These are phyloP conservation scores for Orthosia gothica DNA, from an alignment of 2,888 invertebrate genomes.

Conservation along the genomic window DNA sequence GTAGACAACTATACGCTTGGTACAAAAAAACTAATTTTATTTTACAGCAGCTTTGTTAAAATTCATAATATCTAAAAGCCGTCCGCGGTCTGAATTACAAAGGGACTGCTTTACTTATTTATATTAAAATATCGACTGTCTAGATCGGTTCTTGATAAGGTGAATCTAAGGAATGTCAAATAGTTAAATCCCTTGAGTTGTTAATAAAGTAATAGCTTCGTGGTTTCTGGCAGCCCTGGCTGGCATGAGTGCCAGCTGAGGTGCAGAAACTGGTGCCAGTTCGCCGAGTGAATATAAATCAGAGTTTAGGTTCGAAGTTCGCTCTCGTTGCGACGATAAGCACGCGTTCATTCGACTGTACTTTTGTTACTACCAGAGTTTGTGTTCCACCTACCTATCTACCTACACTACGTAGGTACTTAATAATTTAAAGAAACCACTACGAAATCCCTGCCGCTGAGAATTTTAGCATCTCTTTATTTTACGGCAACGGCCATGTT, in stretches of 20 bases:
- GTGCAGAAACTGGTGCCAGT: constrained; percentile 71
- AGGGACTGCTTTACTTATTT: constrained; percentile 27
- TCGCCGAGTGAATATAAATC: constrained; percentile 79
- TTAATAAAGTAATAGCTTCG: constrained; percentile 49
- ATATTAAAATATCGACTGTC: constrained; percentile 34
- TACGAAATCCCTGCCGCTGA: background rate
- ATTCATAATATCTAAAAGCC: constrained; percentile 24
- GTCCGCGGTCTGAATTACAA: constrained; percentile 22
- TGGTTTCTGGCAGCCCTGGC: constrained; percentile 66
- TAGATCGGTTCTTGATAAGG: constrained; percentile 2
- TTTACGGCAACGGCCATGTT: background rate
- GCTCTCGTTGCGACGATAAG: constrained; percentile 73
- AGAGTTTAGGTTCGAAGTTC: constrained; percentile 74
- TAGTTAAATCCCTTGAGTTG: constrained; percentile 31
- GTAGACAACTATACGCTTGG: background rate
- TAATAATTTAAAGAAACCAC: background rate
- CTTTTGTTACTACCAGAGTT: constrained; percentile 58
- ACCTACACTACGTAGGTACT: background rate
- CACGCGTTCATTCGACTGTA: constrained; percentile 71
- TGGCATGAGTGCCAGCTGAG: constrained; percentile 66
- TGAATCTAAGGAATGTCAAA: constrained; percentile 37
- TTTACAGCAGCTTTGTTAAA: constrained; percentile 22
- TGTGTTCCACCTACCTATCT: constrained; percentile 25
- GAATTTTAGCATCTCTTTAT: background rate
- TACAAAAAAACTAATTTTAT: background rate